Base-by-base conservation (phyloP, 2,113 vertebrate genomes). In the Numenius arquata region DNA sequence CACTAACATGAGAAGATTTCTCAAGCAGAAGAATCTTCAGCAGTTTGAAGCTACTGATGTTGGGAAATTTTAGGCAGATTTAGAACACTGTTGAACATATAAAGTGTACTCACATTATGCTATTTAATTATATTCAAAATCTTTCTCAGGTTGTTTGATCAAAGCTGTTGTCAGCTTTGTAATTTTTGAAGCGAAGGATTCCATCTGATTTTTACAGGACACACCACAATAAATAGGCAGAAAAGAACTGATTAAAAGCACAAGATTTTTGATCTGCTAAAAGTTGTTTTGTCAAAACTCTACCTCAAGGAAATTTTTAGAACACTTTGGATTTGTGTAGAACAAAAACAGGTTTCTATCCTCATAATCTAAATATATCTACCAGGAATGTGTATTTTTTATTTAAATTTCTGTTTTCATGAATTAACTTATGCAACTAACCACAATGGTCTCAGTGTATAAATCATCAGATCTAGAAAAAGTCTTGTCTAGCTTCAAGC, bases 351-450 rank as follows among this genome's bases (percentile, higher is more conserved):
- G 29, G 11, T 50, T 59, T 53, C 45, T 68, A 25, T 70, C 19
- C 4, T 50, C 25, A 43, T n/a, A 55, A 67, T 48, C 41, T 15
- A 52, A 80, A 2, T 22, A 6, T 29, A 26, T 34, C 21, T 85
- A 20, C 29, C 2, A 53, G 11, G 9, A 61, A 65, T 0, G 0
- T 22, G 4, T 10, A 50, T 29, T 47, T 52, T 68, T 32, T 15
- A 43, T 55, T 87, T 52, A 43, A 48, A 63, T 65, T 76, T 53
- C 11, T 75, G 17, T 32, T 86, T 86, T 56, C 9, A 19, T 26
- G 1, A 13, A 65, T 40, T 45, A 5, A 63, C 11, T 91, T 25
- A 47, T 16, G 8, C n/a, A 86, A 65, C 32, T 48, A 84, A 72
- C 15, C 5, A 25, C 26, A 65, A 9, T 0, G 1, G 8, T 63